phyloP scores from a whole-genome alignment of 2,113 vertebrate species.

The Calidris pugnax region DNA sequence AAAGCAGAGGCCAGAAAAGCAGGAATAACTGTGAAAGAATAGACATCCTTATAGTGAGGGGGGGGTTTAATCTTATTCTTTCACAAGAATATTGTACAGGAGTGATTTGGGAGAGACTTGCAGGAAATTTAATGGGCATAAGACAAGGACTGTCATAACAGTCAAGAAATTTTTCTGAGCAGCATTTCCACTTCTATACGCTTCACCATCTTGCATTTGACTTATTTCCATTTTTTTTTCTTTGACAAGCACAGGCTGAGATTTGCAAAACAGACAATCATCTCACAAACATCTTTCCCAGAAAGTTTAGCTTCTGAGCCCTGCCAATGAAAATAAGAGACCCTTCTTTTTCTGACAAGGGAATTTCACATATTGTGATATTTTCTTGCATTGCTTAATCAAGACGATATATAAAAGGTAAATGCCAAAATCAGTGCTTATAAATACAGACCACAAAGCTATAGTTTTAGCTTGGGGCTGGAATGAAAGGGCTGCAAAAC shows the following conservation, averaged over 20 bases:
- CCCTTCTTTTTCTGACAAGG: background rate
- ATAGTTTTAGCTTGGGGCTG: background rate
- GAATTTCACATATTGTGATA: background rate
- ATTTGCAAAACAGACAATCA: background rate
- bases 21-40: background rate
- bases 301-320: background rate
- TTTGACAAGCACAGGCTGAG: background rate
- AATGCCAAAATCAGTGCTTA: background rate
- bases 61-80: background rate
- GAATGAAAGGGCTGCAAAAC: background rate
- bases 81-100: background rate
- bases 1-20: background rate
- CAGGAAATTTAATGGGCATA: background rate
- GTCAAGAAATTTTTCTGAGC: background rate
- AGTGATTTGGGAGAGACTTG: background rate
- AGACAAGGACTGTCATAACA: background rate
- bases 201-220: background rate
- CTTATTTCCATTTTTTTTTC: background rate
- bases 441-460: background rate
- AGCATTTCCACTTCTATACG: background rate
- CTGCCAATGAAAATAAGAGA: background rate
- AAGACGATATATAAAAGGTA: background rate
- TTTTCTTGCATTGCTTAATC: background rate
- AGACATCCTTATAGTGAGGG: background rate
- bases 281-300: background rate